Percentiles rank a stretch among this genome's conserved stretches.
Conservation (phyloP, 2,113 vertebrate genomes). For the Alectura lathami region DNA sequence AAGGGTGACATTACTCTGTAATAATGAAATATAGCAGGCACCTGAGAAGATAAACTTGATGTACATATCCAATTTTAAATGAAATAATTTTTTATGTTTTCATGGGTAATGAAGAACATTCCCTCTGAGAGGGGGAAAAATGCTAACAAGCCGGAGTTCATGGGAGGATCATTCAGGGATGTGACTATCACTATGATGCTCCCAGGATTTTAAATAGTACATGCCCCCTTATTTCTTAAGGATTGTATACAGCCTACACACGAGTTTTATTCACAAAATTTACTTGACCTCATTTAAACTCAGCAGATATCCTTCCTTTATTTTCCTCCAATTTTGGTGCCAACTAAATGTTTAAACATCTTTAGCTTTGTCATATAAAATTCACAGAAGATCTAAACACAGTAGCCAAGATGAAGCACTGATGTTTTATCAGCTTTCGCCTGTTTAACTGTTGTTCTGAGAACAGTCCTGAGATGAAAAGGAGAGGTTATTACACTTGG, state of each 20-base stretch:
- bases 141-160: slow-evolving; percentile 25
- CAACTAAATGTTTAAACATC: neutral
- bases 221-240: slow-evolving; percentile 28
- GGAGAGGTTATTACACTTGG: slow-evolving; percentile 33
- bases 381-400: neutral
- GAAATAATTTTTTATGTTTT: slow-evolving; percentile 70
- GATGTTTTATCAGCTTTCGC: neutral
- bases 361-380: neutral
- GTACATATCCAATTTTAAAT: neutral
- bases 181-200: slow-evolving; percentile 16
- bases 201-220: neutral
- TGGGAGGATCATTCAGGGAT: neutral
- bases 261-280: neutral
- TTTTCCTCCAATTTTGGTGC: neutral
- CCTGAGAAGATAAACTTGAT: neutral
- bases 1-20: slow-evolving; percentile 65
- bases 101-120: slow-evolving; percentile 60
- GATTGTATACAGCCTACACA: neutral
- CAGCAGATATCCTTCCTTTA: neutral
- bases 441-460: neutral
- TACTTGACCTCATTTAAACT: neutral
- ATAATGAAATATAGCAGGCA: slow-evolving; percentile 71
- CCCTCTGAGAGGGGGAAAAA: slow-evolving; percentile 32
- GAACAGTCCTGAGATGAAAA: slow-evolving; percentile 34
- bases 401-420: neutral